Base-by-base conservation (phyloP, 1,140 invertebrate species). In the Plectus sambesii region DNA sequence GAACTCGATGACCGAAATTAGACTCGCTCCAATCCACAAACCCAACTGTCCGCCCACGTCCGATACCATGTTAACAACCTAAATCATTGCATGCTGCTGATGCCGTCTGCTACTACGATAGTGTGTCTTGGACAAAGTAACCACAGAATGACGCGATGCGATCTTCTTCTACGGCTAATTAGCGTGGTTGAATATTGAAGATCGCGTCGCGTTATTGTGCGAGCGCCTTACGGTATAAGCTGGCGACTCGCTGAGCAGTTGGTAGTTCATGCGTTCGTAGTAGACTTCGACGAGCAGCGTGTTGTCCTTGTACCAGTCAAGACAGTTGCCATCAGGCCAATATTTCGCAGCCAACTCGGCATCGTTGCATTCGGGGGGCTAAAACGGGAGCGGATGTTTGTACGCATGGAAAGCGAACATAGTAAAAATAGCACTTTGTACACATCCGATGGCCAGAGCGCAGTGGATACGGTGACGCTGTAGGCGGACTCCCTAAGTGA, bases 201-300 rank as follows among this genome's bases (percentile, higher is more conserved):
- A 42, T 30, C 26, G 39, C 45, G 51, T 15, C 46, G 39, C 1
- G 46, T 15, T 51, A 6, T 15, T 15, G 53, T 19, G 15, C 12
- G 26, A 12, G 5, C 29, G 17, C 51, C 53, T 44, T 42, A 59
- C 58, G 17, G 43, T 51, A 60, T 60, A 60, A 17, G 56, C 58
- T 12, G 50, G 47, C 2, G 47, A 55, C 48, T 60, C 58, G 9
- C 42, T 47, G 2, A 59, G 47, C 0, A 60, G 37, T 39, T 60
- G 53, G 38, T 52, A 59, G 39, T 59, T 56, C 57, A 57, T 60
- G 36, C 51, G 24, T 20, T 60, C 58, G 42, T 59, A 60, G 30
- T 60, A 60, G 22, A 60, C 44, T 27, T 60, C 58, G n/a, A 60
- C 33, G 12, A 60, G 42, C 12, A 60, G 50, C 3, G 58, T 60